These are phyloP conservation scores for Leptodactylus fuscus DNA, from an alignment of 2,113 vertebrate species.

Conservation along the genomic window DNA sequence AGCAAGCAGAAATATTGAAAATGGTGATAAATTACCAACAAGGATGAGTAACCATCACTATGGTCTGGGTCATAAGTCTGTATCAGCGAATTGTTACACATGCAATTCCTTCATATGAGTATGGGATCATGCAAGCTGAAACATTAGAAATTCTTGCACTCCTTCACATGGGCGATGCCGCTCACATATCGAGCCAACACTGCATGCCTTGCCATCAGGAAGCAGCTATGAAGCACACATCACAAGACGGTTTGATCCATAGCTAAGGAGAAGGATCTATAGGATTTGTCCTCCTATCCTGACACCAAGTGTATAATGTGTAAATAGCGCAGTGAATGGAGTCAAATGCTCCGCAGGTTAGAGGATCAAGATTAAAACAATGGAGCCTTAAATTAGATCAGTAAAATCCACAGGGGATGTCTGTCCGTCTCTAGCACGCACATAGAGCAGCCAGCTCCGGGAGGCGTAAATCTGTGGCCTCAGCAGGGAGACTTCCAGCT, in stretches of 20 bases:
- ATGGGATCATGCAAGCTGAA: too few species aligned
- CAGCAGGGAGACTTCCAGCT: conserved; percentile 24
- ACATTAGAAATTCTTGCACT: not conserved
- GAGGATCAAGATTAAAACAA: conserved; percentile 54
- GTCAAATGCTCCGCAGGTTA: not conserved
- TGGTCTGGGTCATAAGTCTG: too few species aligned
- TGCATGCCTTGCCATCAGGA: conserved; percentile 67
- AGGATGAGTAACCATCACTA: too few species aligned
- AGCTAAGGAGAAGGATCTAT: not conserved
- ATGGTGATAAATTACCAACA: too few species aligned
- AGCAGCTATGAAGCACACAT: not conserved
- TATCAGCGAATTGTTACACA: too few species aligned
- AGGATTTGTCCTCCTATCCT: not conserved
- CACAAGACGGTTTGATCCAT: not conserved
- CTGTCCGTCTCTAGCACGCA: conserved; percentile 63
- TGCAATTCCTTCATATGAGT: too few species aligned
- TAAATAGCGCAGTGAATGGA: conserved; percentile 5
- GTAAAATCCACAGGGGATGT: conserved; percentile 64
- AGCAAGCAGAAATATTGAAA: too few species aligned
- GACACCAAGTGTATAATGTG: not conserved
- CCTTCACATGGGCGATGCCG: conserved; percentile 27
- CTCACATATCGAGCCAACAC: too few species aligned
- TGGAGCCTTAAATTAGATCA: conserved; percentile 58
- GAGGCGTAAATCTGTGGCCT: conserved; percentile 63
- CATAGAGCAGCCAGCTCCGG: conserved; percentile 61